A percentile compares a stretch with the other conserved stretches of the same genome.
These are phyloP conservation scores for Hirudo medicinalis DNA, from an alignment of 1,140 invertebrate genomes.

Conservation along the genomic window DNA sequence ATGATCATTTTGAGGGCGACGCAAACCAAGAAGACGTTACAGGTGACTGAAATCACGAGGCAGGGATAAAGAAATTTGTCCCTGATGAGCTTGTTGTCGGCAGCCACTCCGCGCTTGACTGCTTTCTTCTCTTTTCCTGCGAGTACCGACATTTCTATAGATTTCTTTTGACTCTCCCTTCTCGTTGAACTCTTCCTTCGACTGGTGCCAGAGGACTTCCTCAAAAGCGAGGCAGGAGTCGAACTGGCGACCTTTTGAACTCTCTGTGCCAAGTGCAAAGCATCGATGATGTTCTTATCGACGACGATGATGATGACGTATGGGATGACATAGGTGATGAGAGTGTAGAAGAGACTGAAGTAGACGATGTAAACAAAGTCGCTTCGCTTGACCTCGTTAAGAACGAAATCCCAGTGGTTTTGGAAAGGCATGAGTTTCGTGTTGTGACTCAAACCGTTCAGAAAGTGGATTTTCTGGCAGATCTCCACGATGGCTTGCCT, in stretches of 20 bases:
- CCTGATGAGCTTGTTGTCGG: background rate
- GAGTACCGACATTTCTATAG: background rate
- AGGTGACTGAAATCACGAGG: conserved; percentile 7
- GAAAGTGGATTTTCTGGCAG: background rate
- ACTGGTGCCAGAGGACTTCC: background rate
- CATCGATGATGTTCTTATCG: conserved; percentile 17
- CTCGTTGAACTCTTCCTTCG: background rate
- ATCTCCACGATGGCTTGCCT: background rate
- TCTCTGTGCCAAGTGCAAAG: conserved; percentile 6
- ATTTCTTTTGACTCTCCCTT: background rate
- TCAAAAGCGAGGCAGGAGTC: background rate
- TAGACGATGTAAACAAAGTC: conserved; percentile 16
- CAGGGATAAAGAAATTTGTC: conserved; percentile 1
- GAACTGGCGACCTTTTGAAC: background rate
- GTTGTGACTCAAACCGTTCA: background rate
- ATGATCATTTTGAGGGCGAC: conserved; percentile 18
- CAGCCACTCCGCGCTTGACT: background rate
- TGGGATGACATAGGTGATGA: conserved; percentile 7
- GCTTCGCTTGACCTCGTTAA: background rate
- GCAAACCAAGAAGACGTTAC: conserved; percentile 18
- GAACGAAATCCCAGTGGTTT: conserved; percentile 17
- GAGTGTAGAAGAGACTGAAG: conserved; percentile 8
- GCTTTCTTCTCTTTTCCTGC: background rate
- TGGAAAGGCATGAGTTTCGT: background rate
- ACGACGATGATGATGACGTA: conserved; percentile 8